phyloP scores from a whole-genome alignment of 2,113 vertebrate genomes.

The Nibea albiflora region DNA sequence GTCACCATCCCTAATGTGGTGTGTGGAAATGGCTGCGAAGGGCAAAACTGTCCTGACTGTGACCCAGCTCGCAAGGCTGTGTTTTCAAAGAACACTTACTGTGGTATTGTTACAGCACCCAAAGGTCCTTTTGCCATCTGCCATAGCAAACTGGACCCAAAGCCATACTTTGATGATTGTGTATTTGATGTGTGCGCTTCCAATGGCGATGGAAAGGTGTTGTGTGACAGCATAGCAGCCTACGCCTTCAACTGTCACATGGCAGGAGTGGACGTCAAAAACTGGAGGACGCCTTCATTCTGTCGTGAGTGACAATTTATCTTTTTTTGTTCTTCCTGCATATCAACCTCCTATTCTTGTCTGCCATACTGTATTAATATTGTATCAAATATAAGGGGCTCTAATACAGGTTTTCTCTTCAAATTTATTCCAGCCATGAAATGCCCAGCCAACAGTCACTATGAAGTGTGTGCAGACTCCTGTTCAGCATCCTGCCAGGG shows the following conservation, averaged over 20 bases:
- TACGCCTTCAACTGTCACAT: constrained; percentile 79
- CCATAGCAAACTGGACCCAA: constrained; percentile 73
- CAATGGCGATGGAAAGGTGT: constrained; percentile 68
- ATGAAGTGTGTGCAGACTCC: constrained; percentile 81
- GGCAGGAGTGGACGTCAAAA: constrained; percentile 68
- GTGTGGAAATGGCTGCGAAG: constrained; percentile 75
- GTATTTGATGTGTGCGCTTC: constrained; percentile 81
- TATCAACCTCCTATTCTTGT: not conserved
- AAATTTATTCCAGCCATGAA: constrained; percentile 73
- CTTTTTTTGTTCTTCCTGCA: not conserved
- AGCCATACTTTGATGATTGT: constrained; percentile 77
- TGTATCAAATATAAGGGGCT: not conserved
- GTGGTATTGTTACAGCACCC: constrained; percentile 66
- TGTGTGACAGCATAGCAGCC: constrained; percentile 78
- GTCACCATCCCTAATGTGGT: constrained; percentile 59
- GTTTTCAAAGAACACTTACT: constrained; percentile 74
- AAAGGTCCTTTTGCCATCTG: constrained; percentile 79
- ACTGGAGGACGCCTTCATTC: constrained; percentile 81
- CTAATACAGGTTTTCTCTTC: not conserved
- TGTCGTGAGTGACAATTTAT: constrained; percentile 77
- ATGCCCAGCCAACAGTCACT: constrained; percentile 86
- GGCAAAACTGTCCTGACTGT: constrained; percentile 49
- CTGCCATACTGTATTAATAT: not conserved
- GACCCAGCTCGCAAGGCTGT: constrained; percentile 57
- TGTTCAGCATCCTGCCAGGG: constrained; percentile 80